phyloP scores from a whole-genome alignment of 2,797 vertebrate species.

The Centroberyx gerrardi region DNA sequence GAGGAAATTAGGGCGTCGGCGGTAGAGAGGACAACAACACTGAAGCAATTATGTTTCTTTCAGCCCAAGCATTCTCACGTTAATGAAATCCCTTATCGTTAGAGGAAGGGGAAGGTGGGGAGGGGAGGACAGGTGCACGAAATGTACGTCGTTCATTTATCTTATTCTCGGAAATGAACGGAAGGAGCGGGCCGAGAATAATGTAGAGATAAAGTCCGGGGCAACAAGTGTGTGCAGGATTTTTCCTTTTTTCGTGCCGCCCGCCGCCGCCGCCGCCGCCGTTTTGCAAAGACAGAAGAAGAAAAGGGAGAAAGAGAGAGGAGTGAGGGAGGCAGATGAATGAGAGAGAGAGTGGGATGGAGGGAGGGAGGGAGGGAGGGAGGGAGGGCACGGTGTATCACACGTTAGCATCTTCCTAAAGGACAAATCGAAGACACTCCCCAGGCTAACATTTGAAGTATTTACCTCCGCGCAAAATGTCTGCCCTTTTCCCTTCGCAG shows the following conservation, averaged over 20 bases:
- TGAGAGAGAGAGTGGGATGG: conserved; percentile 57
- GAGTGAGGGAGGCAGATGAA: conserved; percentile 50
- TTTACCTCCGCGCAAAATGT: conserved; percentile 83
- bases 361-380: conserved; percentile 33
- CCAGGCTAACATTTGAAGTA: conserved; percentile 82
- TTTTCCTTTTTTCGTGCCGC: conserved; percentile 26
- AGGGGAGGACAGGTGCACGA: conserved; percentile 86
- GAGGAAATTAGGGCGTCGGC: conserved; percentile 87
- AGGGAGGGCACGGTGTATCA: conserved; percentile 64
- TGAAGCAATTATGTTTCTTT: conserved; percentile 89
- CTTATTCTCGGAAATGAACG: conserved; percentile 84
- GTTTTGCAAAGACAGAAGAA: conserved; percentile 61
- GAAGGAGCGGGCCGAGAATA: conserved; percentile 77
- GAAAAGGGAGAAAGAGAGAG: conserved; percentile 58
- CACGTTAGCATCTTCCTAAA: conserved; percentile 82
- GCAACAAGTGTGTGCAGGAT: conserved; percentile 84
- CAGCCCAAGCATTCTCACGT: conserved; percentile 86
- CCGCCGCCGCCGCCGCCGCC: no score
- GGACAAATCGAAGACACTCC: conserved; percentile 82
- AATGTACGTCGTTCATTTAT: conserved; percentile 87
- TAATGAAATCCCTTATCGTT: conserved; percentile 91
- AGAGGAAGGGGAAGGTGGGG: conserved; percentile 80
- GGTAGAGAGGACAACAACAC: conserved; percentile 87
- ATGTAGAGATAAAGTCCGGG: conserved; percentile 78
- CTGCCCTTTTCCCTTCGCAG: conserved; percentile 81